A percentile compares a stretch with the other conserved stretches of the same genome.
Conservation (phyloP, 2,113 vertebrate genomes). For the Nibea albiflora region DNA sequence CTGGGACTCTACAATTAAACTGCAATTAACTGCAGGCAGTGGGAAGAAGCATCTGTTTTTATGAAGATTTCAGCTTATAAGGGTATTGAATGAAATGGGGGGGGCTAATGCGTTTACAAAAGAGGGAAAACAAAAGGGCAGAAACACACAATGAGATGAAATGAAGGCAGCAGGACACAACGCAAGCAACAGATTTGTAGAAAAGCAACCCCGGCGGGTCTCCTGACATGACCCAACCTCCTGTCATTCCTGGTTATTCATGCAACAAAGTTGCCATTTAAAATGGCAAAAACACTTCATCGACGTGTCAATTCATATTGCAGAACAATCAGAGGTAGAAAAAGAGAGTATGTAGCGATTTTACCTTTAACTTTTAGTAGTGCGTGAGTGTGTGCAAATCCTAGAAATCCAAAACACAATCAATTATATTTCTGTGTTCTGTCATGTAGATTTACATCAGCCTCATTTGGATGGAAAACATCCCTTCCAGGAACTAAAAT, state of each 20-base stretch:
- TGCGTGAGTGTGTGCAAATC: background rate
- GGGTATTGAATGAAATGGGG: background rate
- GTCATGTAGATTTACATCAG: background rate
- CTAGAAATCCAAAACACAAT: background rate
- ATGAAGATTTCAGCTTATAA: background rate
- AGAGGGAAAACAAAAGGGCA: background rate
- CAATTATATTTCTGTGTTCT: background rate
- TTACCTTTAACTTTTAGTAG: background rate
- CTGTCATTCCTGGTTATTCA: background rate
- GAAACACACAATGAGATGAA: conserved; percentile 1
- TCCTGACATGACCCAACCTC: background rate
- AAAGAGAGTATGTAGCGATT: background rate
- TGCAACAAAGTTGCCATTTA: background rate
- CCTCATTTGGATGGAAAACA: background rate
- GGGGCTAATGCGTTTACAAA: background rate
- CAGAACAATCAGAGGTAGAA: background rate
- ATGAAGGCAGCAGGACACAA: background rate
- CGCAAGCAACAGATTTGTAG: background rate
- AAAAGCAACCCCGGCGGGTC: background rate
- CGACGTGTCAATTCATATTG: background rate
- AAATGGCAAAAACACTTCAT: background rate
- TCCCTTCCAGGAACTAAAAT: background rate
- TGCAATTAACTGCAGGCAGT: background rate
- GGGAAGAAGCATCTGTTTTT: conserved; percentile 5
- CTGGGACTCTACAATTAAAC: background rate